phyloP scores from a whole-genome alignment of 2,797 vertebrate genomes.

The Gymnothorax reevesii region DNA sequence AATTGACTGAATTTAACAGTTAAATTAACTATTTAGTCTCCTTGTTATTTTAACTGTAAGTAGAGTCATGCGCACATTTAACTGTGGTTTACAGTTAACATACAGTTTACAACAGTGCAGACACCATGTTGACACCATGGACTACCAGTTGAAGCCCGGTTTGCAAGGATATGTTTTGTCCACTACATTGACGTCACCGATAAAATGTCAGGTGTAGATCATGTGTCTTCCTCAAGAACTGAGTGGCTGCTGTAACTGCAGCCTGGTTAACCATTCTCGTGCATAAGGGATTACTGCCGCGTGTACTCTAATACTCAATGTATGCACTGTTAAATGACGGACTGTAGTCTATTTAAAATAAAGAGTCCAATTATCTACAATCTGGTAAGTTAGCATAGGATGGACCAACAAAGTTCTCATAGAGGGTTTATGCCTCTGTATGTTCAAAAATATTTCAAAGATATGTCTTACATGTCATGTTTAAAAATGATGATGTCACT shows the following conservation, averaged over 20 bases:
- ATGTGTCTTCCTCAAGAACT: not conserved
- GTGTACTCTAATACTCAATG: not conserved
- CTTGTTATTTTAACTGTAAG: no score
- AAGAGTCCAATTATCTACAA: not conserved
- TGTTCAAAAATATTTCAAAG: not conserved
- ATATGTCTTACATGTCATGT: not conserved
- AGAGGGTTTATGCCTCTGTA: not conserved
- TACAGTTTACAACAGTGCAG: no score
- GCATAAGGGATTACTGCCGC: not conserved
- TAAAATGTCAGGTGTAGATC: not conserved
- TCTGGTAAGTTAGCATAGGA: not conserved
- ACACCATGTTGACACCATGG: not conserved
- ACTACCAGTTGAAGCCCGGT: not conserved
- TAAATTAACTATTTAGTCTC: no score
- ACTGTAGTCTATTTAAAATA: slow-evolving; percentile 12
- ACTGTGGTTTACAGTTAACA: no score
- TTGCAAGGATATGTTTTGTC: not conserved
- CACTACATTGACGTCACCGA: not conserved
- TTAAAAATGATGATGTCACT: not conserved
- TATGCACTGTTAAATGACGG: slow-evolving; percentile 17
- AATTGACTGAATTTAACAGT: no score
- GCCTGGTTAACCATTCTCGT: not conserved
- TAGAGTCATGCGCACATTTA: no score
- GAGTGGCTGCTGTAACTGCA: not conserved
- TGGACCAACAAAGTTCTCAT: not conserved